Conservation (phyloP, 2,888 invertebrate species). For the Caenorhabditis zanzibari region DNA sequence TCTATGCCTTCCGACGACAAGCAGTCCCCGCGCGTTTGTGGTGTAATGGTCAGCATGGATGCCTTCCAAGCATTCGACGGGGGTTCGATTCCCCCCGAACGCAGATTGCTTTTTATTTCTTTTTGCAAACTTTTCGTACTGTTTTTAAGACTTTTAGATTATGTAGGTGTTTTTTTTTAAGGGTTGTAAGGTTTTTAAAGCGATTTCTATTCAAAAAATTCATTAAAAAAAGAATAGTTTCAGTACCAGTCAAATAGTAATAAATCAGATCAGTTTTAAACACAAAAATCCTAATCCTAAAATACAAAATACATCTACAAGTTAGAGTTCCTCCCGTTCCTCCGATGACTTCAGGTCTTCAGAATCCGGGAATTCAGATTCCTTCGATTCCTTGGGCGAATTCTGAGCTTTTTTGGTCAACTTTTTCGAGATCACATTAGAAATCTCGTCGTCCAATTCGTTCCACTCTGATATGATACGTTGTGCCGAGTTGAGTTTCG, state of each 20-base stretch:
- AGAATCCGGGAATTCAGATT: neutral
- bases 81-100: slow-evolving; percentile 78
- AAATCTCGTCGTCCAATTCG: slow-evolving; percentile 93
- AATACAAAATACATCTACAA: too few relatives aligned
- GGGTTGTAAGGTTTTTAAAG: slow-evolving; percentile 47
- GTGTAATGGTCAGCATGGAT: slow-evolving; percentile 79
- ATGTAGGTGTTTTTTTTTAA: slow-evolving; percentile 35
- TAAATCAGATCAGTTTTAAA: too few relatives aligned
- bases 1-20: neutral
- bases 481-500: slow-evolving; percentile 96
- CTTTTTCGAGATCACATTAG: slow-evolving; percentile 12
- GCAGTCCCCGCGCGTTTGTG: slow-evolving; percentile 66
- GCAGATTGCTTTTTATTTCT: slow-evolving; percentile 58
- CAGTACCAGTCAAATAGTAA: too few relatives aligned
- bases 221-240: too few relatives aligned
- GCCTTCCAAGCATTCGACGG: slow-evolving; percentile 79
- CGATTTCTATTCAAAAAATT: too few relatives aligned
- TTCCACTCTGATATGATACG: slow-evolving; percentile 98
- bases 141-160: slow-evolving; percentile 21
- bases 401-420: too few relatives aligned
- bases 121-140: neutral
- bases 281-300: too few relatives aligned
- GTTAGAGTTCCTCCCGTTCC: neutral
- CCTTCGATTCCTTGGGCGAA: too few relatives aligned
- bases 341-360: neutral